phyloP scores from a whole-genome alignment of 2,888 invertebrate species.

The Baccha elongata region DNA sequence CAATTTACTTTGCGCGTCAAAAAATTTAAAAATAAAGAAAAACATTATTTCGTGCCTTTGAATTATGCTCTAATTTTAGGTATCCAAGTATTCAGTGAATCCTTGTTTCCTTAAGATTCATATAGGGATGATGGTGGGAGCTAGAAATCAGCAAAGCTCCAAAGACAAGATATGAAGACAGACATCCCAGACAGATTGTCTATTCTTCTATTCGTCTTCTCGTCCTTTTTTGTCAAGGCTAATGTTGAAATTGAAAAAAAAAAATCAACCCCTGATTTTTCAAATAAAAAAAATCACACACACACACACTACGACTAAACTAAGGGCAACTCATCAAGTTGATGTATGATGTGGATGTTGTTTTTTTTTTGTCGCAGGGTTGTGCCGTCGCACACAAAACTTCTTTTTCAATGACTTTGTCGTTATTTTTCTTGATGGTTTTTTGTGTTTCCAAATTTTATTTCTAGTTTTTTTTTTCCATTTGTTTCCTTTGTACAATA shows the following conservation, averaged over 20 bases:
- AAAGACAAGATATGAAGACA: conserved; percentile 42
- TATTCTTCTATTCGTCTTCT: not conserved
- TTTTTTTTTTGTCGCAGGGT: conserved; percentile 31
- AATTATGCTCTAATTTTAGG: conserved; percentile 64
- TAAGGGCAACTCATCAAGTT: conserved; percentile 55
- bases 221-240: conserved; percentile 22
- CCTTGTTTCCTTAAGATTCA: conserved; percentile 1
- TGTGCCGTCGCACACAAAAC: conserved; percentile 23
- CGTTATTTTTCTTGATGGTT: conserved; percentile 47
- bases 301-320: no score
- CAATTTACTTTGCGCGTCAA: conserved; percentile 57
- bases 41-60: conserved; percentile 49
- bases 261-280: conserved; percentile 70
- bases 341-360: conserved; percentile 55
- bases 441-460: conserved; percentile 38
- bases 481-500: conserved; percentile 28
- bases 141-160: conserved; percentile 15
- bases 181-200: conserved; percentile 61
- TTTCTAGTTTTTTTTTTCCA: conserved; percentile 10
- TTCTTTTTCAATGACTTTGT: conserved; percentile 52
- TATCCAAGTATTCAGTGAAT: conserved; percentile 16
- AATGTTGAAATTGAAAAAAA: conserved; percentile 67
- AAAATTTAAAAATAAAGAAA: conserved; percentile 45
- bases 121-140: not conserved
- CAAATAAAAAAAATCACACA: conserved; percentile 5